Evolutionary conservation across 2,797 vertebrate species (phyloP), one percentile per base, ranked within the genome.

Genomic region (Pangasius sanitwongsei): DNA sequence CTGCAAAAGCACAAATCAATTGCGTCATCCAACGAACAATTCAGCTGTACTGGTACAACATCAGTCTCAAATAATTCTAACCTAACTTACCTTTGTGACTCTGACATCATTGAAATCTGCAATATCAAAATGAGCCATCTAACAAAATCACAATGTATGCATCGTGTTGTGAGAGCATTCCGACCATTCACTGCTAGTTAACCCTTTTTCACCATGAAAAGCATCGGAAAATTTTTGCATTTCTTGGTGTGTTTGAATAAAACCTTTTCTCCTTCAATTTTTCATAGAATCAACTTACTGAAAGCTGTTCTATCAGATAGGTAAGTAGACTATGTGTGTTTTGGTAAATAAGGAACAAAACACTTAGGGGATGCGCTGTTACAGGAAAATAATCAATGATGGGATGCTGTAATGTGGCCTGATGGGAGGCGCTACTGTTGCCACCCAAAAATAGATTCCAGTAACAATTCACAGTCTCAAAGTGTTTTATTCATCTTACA

Each of bases 1-100:
- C 98, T 98, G 92, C 44, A 86, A 93, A 93, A 85, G 63, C 63
- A 82, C 78, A 85, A 23, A 89, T 53, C 67, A 44, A 67, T 80
- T 80, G 86, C 74, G 74, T 87, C 75, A 67, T 80, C 48, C 41
- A 55, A 61, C 41, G 28, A 87, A 59, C 74, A 55, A 18, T 13
- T 67, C 84, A 86, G 72, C 86, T 50, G 72, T 53, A 74, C 53
- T 57, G n/a, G 6, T 16, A 55, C 67, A 85, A 31, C 44, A 41
- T 34, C 34, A 84, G 82, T 84, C 82, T 84, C 20, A 31, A 67
- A 67, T 50, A 31, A 67, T 67, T 84, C 61, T 12, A 84, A 4
- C 59, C 81, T 7, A 7, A 63, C 23, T 48, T 31, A 18, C 28
- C 41, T 83, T 31, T n/a, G 28, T 3, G 7, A 83, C 11, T 65